Percentiles rank a stretch among this genome's conserved stretches.
These are phyloP conservation scores for Euura lappo DNA, from an alignment of 1,140 invertebrate genomes.

Conservation along the genomic window DNA sequence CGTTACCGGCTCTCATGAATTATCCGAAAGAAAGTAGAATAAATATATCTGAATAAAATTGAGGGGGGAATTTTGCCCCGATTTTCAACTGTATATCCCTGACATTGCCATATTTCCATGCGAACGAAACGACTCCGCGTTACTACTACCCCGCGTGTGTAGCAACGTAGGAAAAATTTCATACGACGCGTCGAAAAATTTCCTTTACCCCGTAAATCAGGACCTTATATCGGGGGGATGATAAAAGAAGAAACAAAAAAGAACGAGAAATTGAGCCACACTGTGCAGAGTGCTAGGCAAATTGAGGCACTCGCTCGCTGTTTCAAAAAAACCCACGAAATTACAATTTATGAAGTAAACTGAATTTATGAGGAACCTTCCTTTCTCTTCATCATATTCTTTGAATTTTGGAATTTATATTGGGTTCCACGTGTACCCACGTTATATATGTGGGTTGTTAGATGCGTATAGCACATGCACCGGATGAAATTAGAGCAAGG, in stretches of 20 bases:
- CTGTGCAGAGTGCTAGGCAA: background rate
- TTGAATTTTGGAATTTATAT: too few relatives aligned
- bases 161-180: background rate
- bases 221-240: background rate
- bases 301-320: slow-evolving; percentile 6
- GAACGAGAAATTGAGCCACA: too few relatives aligned
- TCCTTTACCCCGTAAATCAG: background rate
- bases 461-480: too few relatives aligned
- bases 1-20: background rate
- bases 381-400: too few relatives aligned
- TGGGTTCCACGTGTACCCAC: too few relatives aligned
- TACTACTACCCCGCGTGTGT: background rate
- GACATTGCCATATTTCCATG: background rate
- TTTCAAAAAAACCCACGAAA: background rate
- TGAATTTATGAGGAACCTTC: too few relatives aligned
- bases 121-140: background rate
- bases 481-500: too few relatives aligned
- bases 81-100: background rate
- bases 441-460: too few relatives aligned
- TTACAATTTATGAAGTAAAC: slow-evolving; percentile 5
- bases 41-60: too few relatives aligned
- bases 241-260: background rate
- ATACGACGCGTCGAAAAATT: background rate
- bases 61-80: background rate
- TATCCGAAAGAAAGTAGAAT: background rate